Evolutionary conservation across 1,140 invertebrate species (phyloP).

Genomic region (Drosophila carrolli): DNA sequence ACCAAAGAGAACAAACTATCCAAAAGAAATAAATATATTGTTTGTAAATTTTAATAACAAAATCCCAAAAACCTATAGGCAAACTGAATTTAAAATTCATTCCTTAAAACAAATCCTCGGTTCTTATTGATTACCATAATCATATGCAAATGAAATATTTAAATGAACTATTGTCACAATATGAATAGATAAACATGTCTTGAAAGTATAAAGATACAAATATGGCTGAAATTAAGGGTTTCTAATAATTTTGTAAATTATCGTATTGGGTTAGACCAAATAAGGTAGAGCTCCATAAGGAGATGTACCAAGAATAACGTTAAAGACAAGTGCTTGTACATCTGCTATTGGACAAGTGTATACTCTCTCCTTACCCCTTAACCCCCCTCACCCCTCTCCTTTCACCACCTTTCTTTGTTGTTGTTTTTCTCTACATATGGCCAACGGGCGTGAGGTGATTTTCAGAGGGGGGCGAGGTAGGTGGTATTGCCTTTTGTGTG

Average conservation of each 20-base stretch:
- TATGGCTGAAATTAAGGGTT: not conserved
- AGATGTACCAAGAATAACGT: slow-evolving; percentile 8
- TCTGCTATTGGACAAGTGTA: slow-evolving; percentile 9
- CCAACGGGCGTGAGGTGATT: slow-evolving; percentile 8
- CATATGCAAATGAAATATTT: not conserved
- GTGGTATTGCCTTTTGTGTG: slow-evolving; percentile 61
- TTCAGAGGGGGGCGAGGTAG: not conserved
- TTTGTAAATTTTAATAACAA: too few species aligned
- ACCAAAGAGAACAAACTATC: too few species aligned
- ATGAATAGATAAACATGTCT: not conserved
- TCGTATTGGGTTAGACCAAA: not conserved
- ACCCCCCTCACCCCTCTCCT: not conserved
- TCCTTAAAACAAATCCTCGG: too few species aligned
- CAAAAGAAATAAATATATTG: too few species aligned
- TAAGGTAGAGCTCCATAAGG: not conserved
- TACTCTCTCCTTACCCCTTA: not conserved
- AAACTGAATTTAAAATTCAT: too few species aligned
- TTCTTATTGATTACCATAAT: too few species aligned
- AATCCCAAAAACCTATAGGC: too few species aligned
- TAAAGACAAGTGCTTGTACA: slow-evolving; percentile 3
- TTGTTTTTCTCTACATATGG: slow-evolving; percentile 6
- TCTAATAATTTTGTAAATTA: not conserved
- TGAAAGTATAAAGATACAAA: not conserved
- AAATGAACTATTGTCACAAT: not conserved
- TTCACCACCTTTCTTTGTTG: not conserved